phyloP scores from a whole-genome alignment of 2,888 invertebrate species.

The Macrostomum cliftonense region DNA sequence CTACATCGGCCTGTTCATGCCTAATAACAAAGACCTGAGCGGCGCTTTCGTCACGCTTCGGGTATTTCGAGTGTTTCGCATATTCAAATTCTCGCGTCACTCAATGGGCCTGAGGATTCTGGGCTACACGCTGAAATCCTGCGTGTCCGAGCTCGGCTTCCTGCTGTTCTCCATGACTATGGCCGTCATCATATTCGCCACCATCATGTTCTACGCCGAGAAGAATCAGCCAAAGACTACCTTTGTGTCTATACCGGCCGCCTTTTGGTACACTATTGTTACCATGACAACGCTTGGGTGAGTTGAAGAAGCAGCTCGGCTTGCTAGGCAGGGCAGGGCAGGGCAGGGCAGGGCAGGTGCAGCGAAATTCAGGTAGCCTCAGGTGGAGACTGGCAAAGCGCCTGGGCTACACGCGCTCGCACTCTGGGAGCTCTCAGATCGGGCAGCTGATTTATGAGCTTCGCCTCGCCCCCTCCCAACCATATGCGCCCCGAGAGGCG shows the following conservation, averaged over 20 bases:
- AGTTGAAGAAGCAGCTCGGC: too few species aligned
- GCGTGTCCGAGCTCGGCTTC: constrained; percentile 95
- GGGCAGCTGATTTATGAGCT: too few species aligned
- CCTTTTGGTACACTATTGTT: constrained; percentile 99
- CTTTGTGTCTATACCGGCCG: constrained; percentile 97
- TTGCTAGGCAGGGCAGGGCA: too few species aligned
- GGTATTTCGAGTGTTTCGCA: constrained; percentile 96
- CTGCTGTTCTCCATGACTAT: constrained; percentile 95
- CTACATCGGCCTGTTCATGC: constrained; percentile 89
- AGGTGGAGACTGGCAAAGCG: too few species aligned
- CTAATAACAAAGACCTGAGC: constrained; percentile 91
- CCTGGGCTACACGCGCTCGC: too few species aligned
- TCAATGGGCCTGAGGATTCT: constrained; percentile 93
- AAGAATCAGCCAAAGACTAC: constrained; percentile 90
- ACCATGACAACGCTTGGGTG: constrained; percentile 98
- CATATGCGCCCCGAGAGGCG: too few species aligned
- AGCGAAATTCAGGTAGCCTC: too few species aligned
- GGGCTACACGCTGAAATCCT: constrained; percentile 94
- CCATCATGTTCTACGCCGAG: constrained; percentile 99
- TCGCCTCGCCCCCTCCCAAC: too few species aligned
- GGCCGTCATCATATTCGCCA: constrained; percentile 99
- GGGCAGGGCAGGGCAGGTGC: too few species aligned
- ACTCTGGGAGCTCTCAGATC: too few species aligned
- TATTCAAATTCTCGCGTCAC: constrained; percentile 98
- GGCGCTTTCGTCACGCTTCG: constrained; percentile 95